Conservation (phyloP, 1,140 invertebrate genomes). For the Scylla paramamosain region DNA sequence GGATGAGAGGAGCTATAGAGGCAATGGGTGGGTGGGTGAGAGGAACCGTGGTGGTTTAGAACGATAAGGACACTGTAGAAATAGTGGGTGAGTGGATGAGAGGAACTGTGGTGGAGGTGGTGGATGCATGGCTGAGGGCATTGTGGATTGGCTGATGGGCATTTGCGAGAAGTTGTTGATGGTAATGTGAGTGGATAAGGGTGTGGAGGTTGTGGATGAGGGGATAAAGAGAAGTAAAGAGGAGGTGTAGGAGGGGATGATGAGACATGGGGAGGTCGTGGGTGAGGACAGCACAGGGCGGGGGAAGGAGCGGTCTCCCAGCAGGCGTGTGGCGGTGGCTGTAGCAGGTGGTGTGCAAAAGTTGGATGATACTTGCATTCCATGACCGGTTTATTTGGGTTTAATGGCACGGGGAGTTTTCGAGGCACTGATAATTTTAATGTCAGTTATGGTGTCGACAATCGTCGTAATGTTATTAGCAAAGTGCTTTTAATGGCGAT, state of each 20-base stretch:
- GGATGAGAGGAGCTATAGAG: no score
- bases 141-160: no score
- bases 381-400: neutral
- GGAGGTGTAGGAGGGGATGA: neutral
- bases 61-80: no score
- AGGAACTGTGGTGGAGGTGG: no score
- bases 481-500: neutral
- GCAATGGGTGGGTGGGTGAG: neutral
- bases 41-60: neutral
- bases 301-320: neutral
- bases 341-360: neutral
- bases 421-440: neutral
- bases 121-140: no score
- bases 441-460: constrained; percentile 10
- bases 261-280: neutral
- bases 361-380: neutral
- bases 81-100: no score
- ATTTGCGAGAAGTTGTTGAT: no score
- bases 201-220: no score
- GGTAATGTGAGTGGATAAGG: no score
- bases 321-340: neutral
- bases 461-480: neutral
- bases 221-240: neutral
- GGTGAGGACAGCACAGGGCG: neutral
- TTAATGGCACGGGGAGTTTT: neutral